These are phyloP conservation scores for Aleiodes leptofemur DNA, from an alignment of 2,888 invertebrate species.

Conservation along the genomic window DNA sequence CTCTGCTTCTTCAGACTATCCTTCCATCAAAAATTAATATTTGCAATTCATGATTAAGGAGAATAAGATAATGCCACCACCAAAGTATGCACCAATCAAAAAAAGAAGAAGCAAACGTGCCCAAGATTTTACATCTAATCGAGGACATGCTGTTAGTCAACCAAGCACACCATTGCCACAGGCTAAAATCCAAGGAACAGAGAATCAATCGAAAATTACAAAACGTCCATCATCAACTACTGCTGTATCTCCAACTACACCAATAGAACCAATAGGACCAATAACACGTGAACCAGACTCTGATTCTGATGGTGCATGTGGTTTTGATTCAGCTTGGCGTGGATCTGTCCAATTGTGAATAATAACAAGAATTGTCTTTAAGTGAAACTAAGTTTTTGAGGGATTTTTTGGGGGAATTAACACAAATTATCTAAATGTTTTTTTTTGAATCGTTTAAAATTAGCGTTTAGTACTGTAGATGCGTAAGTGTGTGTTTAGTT, in stretches of 20 bases:
- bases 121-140: conserved; percentile 75
- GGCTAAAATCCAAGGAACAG: conserved; percentile 51
- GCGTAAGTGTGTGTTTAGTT: neutral
- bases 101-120: conserved; percentile 82
- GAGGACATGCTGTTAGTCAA: conserved; percentile 61
- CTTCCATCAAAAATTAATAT: conserved; percentile 19
- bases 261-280: conserved; percentile 74
- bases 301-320: conserved; percentile 92
- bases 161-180: conserved; percentile 69
- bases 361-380: conserved; percentile 11
- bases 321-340: conserved; percentile 87
- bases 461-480: conserved; percentile 7
- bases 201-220: conserved; percentile 57
- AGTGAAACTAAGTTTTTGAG: neutral
- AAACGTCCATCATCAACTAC: conserved; percentile 72
- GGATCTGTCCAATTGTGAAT: conserved; percentile 69
- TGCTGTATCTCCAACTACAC: conserved; percentile 70
- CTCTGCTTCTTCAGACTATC: neutral
- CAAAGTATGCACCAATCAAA: conserved; percentile 81
- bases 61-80: conserved; percentile 85
- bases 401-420: conserved; percentile 2
- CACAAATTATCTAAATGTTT: conserved; percentile 24
- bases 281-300: conserved; percentile 80
- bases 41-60: conserved; percentile 54
- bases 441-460: conserved; percentile 4